Conservation (phyloP, 2,797 vertebrate genomes). For the Serranus cabrilla region DNA sequence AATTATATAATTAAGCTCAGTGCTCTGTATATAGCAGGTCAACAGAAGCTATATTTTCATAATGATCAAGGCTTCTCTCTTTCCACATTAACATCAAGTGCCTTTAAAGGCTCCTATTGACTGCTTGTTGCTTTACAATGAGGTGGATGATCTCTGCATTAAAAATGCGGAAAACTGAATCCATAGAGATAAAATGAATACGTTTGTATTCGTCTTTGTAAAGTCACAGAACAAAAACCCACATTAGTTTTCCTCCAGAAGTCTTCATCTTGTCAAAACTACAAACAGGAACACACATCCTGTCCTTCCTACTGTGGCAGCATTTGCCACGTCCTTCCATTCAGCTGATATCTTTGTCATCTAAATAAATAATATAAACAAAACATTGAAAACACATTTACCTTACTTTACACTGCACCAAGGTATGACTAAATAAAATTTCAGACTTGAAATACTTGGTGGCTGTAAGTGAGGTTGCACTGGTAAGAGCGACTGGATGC, state of each 20-base stretch:
- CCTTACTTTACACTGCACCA: not conserved
- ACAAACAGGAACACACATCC: not conserved
- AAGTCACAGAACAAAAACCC: not conserved
- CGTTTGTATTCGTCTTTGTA: not conserved
- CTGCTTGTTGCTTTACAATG: conserved; percentile 3
- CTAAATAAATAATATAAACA: not conserved
- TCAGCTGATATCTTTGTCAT: not conserved
- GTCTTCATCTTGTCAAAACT: not conserved
- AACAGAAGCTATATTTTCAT: not conserved
- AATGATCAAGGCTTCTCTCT: conserved; percentile 24
- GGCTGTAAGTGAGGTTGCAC: too few relatives aligned
- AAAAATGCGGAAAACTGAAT: not conserved
- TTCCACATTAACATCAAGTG: conserved; percentile 20
- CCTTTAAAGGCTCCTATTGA: not conserved
- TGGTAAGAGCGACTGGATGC: too few relatives aligned
- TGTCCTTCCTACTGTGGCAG: not conserved
- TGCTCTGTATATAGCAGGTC: conserved; percentile 1
- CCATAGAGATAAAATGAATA: not conserved
- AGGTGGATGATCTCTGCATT: not conserved
- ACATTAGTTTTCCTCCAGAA: not conserved
- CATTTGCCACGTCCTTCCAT: not conserved
- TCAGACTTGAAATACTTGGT: not conserved
- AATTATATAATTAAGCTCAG: not conserved
- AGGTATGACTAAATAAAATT: not conserved
- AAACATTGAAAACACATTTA: not conserved